These are phyloP conservation scores for Bombyx mori DNA, from an alignment of 1,140 invertebrate species.

Conservation along the genomic window DNA sequence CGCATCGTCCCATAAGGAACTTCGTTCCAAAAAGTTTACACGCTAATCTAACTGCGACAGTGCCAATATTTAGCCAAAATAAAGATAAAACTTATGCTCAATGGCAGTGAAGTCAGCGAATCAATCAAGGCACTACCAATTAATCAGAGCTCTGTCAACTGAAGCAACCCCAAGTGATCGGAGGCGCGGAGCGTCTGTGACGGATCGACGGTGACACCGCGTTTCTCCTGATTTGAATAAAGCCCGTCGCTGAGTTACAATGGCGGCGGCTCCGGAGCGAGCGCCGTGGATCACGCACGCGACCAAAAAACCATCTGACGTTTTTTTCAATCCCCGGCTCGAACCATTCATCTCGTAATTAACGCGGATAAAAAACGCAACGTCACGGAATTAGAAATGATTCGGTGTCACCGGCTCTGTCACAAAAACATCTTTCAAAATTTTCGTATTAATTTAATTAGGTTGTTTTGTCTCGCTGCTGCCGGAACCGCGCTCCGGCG, in stretches of 20 bases:
- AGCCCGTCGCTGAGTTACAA: conserved; percentile 6
- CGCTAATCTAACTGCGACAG: no score
- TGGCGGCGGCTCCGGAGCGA: conserved; percentile 9
- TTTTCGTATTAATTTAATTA: conserved; percentile 56
- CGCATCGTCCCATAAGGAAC: no score
- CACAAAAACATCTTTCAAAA: conserved; percentile 33
- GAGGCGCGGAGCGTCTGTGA: background rate
- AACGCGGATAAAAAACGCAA: conserved; percentile 49
- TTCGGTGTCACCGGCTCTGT: conserved; percentile 30
- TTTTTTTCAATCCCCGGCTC: conserved; percentile 13
- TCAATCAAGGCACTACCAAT: no score
- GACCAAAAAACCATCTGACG: conserved; percentile 25
- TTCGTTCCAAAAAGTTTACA: no score
- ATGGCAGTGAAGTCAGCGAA: no score
- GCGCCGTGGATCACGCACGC: conserved; percentile 44
- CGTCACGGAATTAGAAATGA: conserved; percentile 56
- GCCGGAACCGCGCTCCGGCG: conserved; percentile 5
- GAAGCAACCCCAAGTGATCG: no score
- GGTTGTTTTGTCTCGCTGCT: conserved; percentile 34
- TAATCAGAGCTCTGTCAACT: no score
- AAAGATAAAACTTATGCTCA: no score
- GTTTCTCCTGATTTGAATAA: conserved; percentile 23
- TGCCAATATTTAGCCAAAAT: no score
- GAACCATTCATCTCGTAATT: conserved; percentile 58
- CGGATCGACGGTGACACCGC: background rate